Evolutionary conservation across 2,888 invertebrate species (phyloP).

Genomic region (Pimpla rufipes): DNA sequence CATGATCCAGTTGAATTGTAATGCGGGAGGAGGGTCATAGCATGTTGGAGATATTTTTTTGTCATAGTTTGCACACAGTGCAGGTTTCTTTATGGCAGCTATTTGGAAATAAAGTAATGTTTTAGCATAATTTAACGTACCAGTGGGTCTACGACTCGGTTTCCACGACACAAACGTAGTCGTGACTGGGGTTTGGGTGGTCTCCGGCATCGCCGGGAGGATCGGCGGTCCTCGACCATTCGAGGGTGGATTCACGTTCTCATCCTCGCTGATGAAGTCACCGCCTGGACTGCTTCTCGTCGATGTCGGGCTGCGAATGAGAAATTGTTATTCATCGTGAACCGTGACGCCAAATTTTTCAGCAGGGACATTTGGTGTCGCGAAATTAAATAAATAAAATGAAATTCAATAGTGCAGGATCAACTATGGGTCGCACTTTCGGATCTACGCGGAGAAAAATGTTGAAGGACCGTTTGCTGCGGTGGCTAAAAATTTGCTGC

Average conservation of each 20-base stretch:
- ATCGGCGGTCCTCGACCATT: constrained; percentile 78
- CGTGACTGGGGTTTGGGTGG: constrained; percentile 80
- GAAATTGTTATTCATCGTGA: constrained; percentile 5
- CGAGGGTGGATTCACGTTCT: constrained; percentile 74
- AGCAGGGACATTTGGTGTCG: no score
- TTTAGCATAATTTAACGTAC: constrained; percentile 71
- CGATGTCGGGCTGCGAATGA: constrained; percentile 78
- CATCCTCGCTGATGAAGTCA: constrained; percentile 75
- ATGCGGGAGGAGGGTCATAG: no score
- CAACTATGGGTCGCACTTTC: no score
- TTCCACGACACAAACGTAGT: constrained; percentile 84
- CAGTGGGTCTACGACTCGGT: constrained; percentile 82
- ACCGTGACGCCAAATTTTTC: not conserved
- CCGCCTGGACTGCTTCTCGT: constrained; percentile 74
- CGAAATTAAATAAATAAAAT: no score
- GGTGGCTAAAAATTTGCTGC: no score
- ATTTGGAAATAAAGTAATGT: not conserved
- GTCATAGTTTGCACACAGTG: no score
- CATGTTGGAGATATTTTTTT: no score
- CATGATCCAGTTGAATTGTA: no score
- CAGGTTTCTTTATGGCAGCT: not conserved
- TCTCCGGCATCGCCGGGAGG: constrained; percentile 77
- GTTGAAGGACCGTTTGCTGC: no score
- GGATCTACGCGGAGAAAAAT: no score
- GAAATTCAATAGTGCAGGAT: no score